Conservation (phyloP, 92 coral and sea anemone genomes). For the Plumapathes pennacea region DNA sequence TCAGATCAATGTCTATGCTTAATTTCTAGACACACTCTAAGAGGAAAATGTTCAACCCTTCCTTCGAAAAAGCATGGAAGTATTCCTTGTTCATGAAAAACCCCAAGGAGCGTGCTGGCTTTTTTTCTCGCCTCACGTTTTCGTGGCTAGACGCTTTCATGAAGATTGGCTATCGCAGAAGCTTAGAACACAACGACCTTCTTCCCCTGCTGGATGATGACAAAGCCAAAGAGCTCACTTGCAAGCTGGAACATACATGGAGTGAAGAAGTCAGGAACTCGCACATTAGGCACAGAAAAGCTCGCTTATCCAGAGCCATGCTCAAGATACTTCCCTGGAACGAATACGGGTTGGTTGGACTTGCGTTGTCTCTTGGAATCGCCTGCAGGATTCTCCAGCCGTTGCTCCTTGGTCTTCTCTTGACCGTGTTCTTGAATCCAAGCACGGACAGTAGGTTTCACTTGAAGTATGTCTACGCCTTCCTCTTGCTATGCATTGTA, state of each 20-base stretch:
- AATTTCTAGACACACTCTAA: no score
- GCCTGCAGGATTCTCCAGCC: conserved; percentile 87
- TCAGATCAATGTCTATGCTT: no score
- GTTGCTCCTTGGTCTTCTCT: conserved; percentile 65
- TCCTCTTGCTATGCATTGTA: conserved; percentile 60
- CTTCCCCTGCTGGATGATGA: conserved; percentile 81
- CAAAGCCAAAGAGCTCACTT: conserved; percentile 69
- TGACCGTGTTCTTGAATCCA: conserved; percentile 45
- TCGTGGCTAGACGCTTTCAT: conserved; percentile 75
- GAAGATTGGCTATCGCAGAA: conserved; percentile 65
- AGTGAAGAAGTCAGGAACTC: conserved; percentile 61
- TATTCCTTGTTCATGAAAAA: conserved; percentile 82
- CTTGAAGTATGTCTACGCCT: conserved; percentile 58
- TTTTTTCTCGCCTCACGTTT: conserved; percentile 66
- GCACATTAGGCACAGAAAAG: conserved; percentile 62
- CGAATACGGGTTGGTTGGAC: conserved; percentile 61
- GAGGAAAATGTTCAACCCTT: neutral
- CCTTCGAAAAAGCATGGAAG: conserved; percentile 69
- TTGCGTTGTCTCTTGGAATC: conserved; percentile 70
- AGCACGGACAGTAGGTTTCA: conserved; percentile 29
- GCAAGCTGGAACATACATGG: conserved; percentile 72
- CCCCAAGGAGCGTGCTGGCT: conserved; percentile 88
- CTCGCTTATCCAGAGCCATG: conserved; percentile 75
- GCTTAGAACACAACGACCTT: conserved; percentile 72
- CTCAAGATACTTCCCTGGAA: conserved; percentile 68